phyloP scores from a whole-genome alignment of 2,888 invertebrate species.

The Nipponacmea schrenckii region DNA sequence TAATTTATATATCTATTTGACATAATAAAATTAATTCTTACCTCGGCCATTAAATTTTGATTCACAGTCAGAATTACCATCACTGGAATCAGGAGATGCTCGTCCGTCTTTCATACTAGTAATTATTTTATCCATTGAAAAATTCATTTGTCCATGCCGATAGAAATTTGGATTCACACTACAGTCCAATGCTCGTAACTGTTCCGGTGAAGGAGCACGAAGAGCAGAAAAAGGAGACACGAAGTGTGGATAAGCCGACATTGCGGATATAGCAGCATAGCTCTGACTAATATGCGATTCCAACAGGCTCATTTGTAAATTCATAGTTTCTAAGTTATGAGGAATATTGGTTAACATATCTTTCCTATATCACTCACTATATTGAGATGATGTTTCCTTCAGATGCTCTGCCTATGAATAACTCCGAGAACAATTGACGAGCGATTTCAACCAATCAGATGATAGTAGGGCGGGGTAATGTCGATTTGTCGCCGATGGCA shows the following conservation, averaged over 20 bases:
- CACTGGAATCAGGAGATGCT: not conserved
- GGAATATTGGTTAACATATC: slow-evolving; percentile 22
- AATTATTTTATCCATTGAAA: slow-evolving; percentile 19
- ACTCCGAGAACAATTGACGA: not conserved
- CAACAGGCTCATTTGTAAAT: slow-evolving; percentile 18
- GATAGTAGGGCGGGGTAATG: not conserved
- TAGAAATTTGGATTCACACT: slow-evolving; percentile 18
- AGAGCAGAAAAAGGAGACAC: slow-evolving; percentile 10
- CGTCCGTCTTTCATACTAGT: not conserved
- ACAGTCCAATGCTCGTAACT: slow-evolving; percentile 37
- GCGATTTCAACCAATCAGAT: slow-evolving; percentile 5
- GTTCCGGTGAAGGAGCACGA: slow-evolving; percentile 21
- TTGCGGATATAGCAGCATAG: slow-evolving; percentile 21
- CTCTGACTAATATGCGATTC: slow-evolving; percentile 16
- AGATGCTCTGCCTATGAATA: not conserved
- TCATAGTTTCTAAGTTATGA: slow-evolving; percentile 19
- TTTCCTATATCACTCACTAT: not conserved
- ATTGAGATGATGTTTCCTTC: slow-evolving; percentile 1
- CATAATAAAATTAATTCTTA: not conserved
- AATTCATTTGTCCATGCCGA: slow-evolving; percentile 14
- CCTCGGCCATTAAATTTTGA: not conserved
- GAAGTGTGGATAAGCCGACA: slow-evolving; percentile 20
- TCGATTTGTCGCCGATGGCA: not conserved
- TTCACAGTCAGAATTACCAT: slow-evolving; percentile 1
- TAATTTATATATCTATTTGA: no score